These are phyloP conservation scores for Lutjanus argentimaculatus DNA, from an alignment of 2,797 vertebrate species.

Conservation along the genomic window DNA sequence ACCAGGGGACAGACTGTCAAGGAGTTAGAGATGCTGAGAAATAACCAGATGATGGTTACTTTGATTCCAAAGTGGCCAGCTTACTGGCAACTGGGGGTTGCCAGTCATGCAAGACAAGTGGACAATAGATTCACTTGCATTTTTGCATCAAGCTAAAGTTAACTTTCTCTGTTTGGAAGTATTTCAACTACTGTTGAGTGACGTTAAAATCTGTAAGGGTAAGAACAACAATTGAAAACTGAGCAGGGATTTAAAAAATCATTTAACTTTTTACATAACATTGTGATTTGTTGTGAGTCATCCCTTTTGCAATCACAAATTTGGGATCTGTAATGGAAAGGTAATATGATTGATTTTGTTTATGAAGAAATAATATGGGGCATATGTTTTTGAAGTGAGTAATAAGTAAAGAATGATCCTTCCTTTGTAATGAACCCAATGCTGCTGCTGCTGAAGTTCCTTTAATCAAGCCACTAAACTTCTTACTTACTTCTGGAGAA, in stretches of 20 bases:
- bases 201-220: not conserved
- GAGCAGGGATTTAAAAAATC: not conserved
- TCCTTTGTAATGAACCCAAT: not conserved
- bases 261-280: not conserved
- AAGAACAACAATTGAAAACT: not conserved
- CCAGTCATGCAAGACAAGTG: not conserved
- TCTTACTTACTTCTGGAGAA: not conserved
- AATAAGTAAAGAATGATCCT: not conserved
- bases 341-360: not conserved
- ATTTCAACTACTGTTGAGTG: not conserved
- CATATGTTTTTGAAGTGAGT: not conserved
- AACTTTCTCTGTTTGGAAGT: not conserved
- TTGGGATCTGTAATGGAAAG: not conserved
- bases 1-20: not conserved
- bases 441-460: not conserved
- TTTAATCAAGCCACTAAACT: slow-evolving; percentile 6
- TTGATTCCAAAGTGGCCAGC: not conserved
- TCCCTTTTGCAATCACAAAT: not conserved
- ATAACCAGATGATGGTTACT: not conserved
- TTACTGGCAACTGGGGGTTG: not conserved
- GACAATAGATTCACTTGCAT: no score
- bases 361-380: not conserved
- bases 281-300: not conserved
- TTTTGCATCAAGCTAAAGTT: no score
- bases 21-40: not conserved